Percentiles rank a stretch among this genome's conserved stretches.
These are phyloP conservation scores for Atrichornis clamosus DNA, from an alignment of 2,113 vertebrate genomes.

Conservation along the genomic window DNA sequence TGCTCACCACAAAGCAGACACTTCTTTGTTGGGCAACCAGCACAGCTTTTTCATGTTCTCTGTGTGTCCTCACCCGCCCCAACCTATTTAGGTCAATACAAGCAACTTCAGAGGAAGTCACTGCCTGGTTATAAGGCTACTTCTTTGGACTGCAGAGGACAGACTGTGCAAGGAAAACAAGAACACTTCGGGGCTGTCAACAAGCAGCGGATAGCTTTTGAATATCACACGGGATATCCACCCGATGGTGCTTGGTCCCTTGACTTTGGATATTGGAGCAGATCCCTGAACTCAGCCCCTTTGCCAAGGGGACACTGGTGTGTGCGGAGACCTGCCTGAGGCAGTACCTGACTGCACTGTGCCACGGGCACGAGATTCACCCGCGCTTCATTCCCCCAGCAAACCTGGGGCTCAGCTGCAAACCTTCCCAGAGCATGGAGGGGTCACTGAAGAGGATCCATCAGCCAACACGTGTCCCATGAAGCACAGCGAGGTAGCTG, in stretches of 20 bases:
- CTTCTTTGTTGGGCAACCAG: constrained; percentile 63
- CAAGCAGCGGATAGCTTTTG: neutral
- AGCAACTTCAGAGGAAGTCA: constrained; percentile 59
- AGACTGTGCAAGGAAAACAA: neutral
- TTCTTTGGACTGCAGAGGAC: neutral
- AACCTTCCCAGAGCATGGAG: neutral
- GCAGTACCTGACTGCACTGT: neutral
- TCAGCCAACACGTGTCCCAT: accelerated
- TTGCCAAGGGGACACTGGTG: neutral
- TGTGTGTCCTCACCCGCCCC: constrained; percentile 58
- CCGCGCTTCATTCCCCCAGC: accelerated
- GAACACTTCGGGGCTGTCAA: neutral
- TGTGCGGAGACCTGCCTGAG: neutral
- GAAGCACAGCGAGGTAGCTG: neutral
- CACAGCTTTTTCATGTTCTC: constrained; percentile 54
- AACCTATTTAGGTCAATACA: constrained; percentile 65
- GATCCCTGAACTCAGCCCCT: neutral
- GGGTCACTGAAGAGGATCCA: neutral
- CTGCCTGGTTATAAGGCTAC: constrained; percentile 43
- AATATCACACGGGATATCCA: neutral
- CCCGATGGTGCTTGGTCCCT: accelerated
- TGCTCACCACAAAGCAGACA: constrained; percentile 61
- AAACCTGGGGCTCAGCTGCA: neutral
- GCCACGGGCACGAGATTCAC: accelerated
- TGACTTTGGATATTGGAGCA: neutral